These are phyloP conservation scores for Steinernema hermaphroditum DNA, from an alignment of 2,888 invertebrate genomes.

Conservation along the genomic window DNA sequence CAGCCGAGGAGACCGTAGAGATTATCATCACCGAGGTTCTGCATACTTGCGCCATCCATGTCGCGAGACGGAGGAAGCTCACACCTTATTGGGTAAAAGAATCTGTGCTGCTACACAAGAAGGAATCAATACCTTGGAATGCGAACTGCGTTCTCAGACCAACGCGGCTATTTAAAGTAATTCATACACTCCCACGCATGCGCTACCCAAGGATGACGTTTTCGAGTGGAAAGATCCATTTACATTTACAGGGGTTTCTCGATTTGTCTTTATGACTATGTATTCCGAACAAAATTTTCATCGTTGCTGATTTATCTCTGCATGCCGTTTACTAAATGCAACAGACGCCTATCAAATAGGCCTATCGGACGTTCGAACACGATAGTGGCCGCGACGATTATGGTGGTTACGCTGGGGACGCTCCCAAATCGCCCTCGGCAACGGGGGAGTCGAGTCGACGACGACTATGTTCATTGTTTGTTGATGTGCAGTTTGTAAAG, in stretches of 20 bases:
- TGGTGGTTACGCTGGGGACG: not conserved
- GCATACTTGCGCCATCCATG: not conserved
- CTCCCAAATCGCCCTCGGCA: not conserved
- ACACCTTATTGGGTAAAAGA: conserved; percentile 15
- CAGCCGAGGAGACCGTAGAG: conserved; percentile 17
- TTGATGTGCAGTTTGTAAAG: not conserved
- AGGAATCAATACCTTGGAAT: conserved; percentile 21
- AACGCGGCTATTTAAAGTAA: conserved; percentile 1
- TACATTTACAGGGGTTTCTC: not conserved
- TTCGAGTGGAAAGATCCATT: too few species aligned
- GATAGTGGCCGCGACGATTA: not conserved
- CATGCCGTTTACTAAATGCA: not conserved
- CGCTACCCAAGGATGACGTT: not conserved
- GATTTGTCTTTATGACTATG: not conserved
- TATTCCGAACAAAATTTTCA: not conserved
- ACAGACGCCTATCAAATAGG: conserved; percentile 2
- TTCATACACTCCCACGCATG: not conserved
- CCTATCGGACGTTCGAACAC: not conserved
- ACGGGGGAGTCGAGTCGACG: too few species aligned
- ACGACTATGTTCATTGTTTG: too few species aligned
- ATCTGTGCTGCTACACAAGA: not conserved
- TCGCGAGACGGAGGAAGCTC: not conserved
- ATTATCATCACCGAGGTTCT: not conserved
- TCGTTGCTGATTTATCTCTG: not conserved
- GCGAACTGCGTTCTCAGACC: conserved; percentile 9